Conservation (phyloP, 1,140 invertebrate genomes). For the Ceratosolen solmsi region DNA sequence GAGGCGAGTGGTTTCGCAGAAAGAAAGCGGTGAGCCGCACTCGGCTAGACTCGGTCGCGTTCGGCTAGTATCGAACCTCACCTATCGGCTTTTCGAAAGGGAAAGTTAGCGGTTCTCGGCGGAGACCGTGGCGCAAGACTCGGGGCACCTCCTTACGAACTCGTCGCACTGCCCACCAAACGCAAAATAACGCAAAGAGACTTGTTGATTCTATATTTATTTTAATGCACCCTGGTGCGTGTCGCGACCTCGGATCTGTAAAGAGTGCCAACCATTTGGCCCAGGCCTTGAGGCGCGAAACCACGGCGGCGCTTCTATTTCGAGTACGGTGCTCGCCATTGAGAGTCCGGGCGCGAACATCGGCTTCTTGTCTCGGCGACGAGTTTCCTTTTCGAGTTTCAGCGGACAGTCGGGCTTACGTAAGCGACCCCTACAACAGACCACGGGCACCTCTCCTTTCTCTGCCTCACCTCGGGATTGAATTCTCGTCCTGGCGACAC, state of each 20-base stretch:
- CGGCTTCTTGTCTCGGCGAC: no score
- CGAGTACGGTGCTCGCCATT: no score
- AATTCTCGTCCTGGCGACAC: no score
- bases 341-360: no score
- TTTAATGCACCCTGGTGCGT: background rate
- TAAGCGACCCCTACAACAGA: no score
- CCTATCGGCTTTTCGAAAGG: slow-evolving; percentile 60
- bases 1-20: no score
- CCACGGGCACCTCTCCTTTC: no score
- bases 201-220: slow-evolving; percentile 15
- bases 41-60: background rate
- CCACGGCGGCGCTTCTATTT: no score
- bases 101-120: slow-evolving; percentile 56
- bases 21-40: background rate
- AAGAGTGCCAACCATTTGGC: slow-evolving; percentile 35
- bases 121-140: background rate
- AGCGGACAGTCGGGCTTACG: no score
- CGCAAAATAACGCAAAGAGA: background rate
- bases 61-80: slow-evolving; percentile 33
- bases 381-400: no score
- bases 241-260: no score
- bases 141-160: background rate
- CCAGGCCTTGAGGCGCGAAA: slow-evolving; percentile 60
- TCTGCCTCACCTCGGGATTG: no score
- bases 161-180: background rate